Conservation (phyloP, 2,888 invertebrate genomes). For the Neoaliturus tenellus region DNA sequence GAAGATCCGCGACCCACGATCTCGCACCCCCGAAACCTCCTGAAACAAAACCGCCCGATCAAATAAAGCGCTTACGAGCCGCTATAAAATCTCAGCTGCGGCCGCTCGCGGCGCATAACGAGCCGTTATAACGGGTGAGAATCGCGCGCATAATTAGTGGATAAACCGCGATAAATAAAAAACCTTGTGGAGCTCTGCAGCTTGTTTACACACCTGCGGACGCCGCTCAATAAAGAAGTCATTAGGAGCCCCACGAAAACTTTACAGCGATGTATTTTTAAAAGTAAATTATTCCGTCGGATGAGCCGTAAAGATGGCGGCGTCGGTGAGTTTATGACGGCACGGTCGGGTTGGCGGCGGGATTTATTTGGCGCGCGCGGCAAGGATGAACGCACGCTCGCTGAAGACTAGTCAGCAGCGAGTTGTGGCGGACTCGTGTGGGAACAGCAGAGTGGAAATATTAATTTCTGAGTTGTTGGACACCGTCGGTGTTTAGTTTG, state of each 20-base stretch:
- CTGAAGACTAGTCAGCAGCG: too few relatives aligned
- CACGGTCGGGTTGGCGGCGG: conserved; percentile 16
- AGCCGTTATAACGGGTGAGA: neutral
- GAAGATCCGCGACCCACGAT: too few relatives aligned
- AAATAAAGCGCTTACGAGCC: neutral
- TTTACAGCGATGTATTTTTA: conserved; percentile 53
- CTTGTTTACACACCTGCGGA: conserved; percentile 49
- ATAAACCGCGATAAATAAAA: conserved; percentile 40
- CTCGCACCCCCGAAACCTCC: neutral
- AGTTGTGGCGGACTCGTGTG: too few relatives aligned
- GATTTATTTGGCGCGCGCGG: conserved; percentile 26
- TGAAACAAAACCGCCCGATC: neutral
- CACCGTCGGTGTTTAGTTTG: too few relatives aligned
- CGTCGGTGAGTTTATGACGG: conserved; percentile 31
- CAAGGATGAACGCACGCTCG: neutral
- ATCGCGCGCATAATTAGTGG: conserved; percentile 34
- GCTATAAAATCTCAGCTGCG: neutral
- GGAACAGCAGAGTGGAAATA: too few relatives aligned
- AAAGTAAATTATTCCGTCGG: conserved; percentile 52
- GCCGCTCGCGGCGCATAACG: neutral
- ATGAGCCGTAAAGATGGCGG: conserved; percentile 39
- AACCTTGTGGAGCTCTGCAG: neutral
- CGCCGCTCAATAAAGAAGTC: conserved; percentile 55
- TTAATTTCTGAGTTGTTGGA: too few relatives aligned
- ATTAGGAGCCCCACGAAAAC: conserved; percentile 42